A percentile compares a stretch with the other conserved stretches of the same genome.
These are phyloP conservation scores for Drosophila rhopaloa DNA, from an alignment of 1,140 invertebrate species.

Conservation along the genomic window DNA sequence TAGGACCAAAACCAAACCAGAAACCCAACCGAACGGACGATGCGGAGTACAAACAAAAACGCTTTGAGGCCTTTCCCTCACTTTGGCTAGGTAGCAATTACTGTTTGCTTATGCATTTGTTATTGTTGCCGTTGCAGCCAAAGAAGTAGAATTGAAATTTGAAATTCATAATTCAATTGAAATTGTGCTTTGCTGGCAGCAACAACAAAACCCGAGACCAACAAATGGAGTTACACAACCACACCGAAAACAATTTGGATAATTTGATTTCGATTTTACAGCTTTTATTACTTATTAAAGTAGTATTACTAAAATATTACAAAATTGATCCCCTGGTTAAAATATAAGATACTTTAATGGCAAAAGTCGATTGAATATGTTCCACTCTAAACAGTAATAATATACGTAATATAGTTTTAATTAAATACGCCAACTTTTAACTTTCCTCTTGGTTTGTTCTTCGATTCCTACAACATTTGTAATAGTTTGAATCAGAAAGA, in stretches of 20 bases:
- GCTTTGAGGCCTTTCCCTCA: slow-evolving; percentile 69
- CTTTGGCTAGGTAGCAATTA: slow-evolving; percentile 77
- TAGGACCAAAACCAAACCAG: slow-evolving; percentile 21
- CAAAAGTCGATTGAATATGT: no score
- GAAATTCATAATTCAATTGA: slow-evolving; percentile 82
- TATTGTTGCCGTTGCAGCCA: slow-evolving; percentile 41
- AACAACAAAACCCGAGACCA: slow-evolving; percentile 47
- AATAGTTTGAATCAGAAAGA: no score
- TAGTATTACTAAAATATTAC: no score
- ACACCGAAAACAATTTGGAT: neutral
- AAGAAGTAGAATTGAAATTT: slow-evolving; percentile 74
- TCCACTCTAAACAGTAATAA: no score
- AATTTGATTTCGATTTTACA: neutral
- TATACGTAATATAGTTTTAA: no score
- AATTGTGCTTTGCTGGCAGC: slow-evolving; percentile 58
- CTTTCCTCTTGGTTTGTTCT: no score
- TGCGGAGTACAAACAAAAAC: slow-evolving; percentile 56
- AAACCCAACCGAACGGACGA: slow-evolving; percentile 8
- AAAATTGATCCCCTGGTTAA: no score
- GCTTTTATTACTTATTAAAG: no score
- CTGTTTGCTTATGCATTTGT: slow-evolving; percentile 79
- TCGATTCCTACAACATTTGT: neutral
- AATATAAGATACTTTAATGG: no score
- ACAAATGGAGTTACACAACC: slow-evolving; percentile 35
- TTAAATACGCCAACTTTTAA: no score